Base-by-base conservation (phyloP, 2,888 invertebrate species). In the Meiosimyza platycephala region DNA sequence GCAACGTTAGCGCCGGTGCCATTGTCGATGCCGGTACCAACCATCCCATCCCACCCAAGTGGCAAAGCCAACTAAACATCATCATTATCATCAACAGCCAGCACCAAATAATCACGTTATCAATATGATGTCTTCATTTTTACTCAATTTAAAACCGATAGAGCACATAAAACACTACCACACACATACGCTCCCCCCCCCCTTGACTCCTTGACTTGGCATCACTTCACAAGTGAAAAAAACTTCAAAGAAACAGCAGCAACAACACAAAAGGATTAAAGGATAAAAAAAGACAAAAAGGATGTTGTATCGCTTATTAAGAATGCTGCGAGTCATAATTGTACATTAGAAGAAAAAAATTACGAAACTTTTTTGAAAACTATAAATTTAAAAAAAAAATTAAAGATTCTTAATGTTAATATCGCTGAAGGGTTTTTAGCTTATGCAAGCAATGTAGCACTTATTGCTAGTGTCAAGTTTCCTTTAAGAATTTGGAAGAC, bases 11-110 rank as follows among this genome's bases (percentile, higher is more conserved):
- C 55, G 47, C 55, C 52, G 55, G 67, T 55, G 67, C 47, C 28
- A 28, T 28, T 28, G 54, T 40, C n/a, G 40, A 2, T 47, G 59
- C 57, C 75, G 81, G 80, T 80, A 82, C 78, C 81, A 78, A 81
- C 40, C 40, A 9, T 40, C 40, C 40, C 40, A 9, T 40, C 40
- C 40, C 78, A 82, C 80, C 77, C 81, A 78, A 77, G 28, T 22
- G 50, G 22, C 63, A 40, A 79, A 81, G 81, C 82, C 80, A 79
- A 83, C 80, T 78, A 79, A 80, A 80, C 76, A 80, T 79, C 75
- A 80, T 78, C 76, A 80, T 76, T 78, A 79, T 76, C 75, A 80
- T 76, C 48, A 65, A 59, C 65, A 69, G 59, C 64, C 50, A 71
- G 55, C 18, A 48, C 22, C 18, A 57, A 52, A 63, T 64, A 55